Evolutionary conservation across 2,888 invertebrate genomes (phyloP).

Genomic region (Drosophila tripunctata): DNA sequence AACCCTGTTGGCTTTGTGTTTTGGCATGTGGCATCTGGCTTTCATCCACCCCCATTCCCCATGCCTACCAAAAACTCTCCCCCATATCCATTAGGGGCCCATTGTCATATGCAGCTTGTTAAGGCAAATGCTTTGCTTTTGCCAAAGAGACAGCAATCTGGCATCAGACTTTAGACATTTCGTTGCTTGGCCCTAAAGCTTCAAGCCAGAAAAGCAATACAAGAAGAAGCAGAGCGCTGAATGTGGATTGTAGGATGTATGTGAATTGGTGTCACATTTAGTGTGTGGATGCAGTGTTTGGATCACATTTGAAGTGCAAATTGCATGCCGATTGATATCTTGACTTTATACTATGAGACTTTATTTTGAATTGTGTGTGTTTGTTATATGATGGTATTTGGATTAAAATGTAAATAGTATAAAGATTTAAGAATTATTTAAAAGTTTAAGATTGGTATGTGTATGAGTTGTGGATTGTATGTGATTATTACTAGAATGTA

Average conservation of each 20-base stretch:
- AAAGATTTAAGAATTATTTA: too few species aligned
- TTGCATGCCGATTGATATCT: background rate
- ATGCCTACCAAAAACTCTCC: too few species aligned
- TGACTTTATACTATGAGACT: background rate
- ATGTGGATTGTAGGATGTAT: background rate
- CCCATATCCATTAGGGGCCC: conserved; percentile 30
- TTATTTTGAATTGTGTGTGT: background rate
- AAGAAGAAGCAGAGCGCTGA: background rate
- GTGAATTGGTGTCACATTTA: background rate
- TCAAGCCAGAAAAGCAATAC: background rate
- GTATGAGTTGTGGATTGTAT: background rate
- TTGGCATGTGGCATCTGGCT: conserved; percentile 25
- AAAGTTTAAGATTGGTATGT: too few species aligned
- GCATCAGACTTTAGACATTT: conserved; percentile 12
- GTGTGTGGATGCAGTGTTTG: background rate
- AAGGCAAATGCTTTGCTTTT: conserved; percentile 26
- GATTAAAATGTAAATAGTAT: too few species aligned
- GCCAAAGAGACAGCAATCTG: conserved; percentile 12
- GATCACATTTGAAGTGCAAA: background rate
- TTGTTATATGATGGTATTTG: background rate
- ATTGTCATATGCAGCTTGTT: conserved; percentile 48
- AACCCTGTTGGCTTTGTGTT: conserved; percentile 19
- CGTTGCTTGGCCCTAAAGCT: conserved; percentile 9
- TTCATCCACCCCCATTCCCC: background rate
- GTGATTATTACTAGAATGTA: too few species aligned